Evolutionary conservation across 1,140 invertebrate genomes (phyloP).

Genomic region (Neodiprion fabricii): DNA sequence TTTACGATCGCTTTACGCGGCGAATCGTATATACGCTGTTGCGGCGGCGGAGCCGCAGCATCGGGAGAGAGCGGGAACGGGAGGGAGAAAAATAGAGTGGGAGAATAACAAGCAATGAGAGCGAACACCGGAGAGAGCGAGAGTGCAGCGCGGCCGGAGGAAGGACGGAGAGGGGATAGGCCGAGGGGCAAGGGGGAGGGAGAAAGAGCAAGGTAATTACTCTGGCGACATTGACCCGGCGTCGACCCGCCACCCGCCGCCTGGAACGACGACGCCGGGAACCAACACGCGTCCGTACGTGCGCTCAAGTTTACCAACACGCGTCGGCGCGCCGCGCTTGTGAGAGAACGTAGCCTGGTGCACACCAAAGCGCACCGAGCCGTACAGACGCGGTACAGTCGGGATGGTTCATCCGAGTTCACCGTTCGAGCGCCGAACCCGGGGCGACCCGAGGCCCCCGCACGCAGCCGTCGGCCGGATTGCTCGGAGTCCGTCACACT

Average conservation of each 20-base stretch:
- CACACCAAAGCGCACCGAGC: constrained; percentile 14
- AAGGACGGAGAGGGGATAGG: constrained; percentile 14
- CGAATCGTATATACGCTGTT: background rate
- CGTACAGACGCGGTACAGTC: constrained; percentile 23
- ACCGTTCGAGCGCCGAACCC: constrained; percentile 54
- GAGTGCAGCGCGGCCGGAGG: background rate
- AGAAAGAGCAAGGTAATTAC: constrained; percentile 47
- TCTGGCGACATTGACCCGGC: constrained; percentile 52
- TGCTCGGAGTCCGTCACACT: no score
- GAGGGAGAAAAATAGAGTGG: background rate
- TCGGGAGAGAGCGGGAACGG: constrained; percentile 5
- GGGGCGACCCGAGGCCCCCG: constrained; percentile 26
- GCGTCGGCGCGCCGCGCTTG: background rate
- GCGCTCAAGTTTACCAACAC: constrained; percentile 9
- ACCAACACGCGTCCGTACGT: constrained; percentile 35
- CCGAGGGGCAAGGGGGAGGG: constrained; percentile 19
- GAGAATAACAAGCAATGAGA: constrained; percentile 10
- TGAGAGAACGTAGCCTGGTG: constrained; percentile 5
- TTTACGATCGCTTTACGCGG: constrained; percentile 1
- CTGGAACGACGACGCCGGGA: constrained; percentile 30
- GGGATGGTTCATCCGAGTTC: constrained; percentile 51
- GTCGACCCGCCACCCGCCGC: constrained; percentile 44
- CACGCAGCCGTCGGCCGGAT: background rate
- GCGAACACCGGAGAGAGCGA: constrained; percentile 16
- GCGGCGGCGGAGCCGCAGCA: background rate